phyloP scores from a whole-genome alignment of 2,888 invertebrate species.

The Drosophila buzzatii region DNA sequence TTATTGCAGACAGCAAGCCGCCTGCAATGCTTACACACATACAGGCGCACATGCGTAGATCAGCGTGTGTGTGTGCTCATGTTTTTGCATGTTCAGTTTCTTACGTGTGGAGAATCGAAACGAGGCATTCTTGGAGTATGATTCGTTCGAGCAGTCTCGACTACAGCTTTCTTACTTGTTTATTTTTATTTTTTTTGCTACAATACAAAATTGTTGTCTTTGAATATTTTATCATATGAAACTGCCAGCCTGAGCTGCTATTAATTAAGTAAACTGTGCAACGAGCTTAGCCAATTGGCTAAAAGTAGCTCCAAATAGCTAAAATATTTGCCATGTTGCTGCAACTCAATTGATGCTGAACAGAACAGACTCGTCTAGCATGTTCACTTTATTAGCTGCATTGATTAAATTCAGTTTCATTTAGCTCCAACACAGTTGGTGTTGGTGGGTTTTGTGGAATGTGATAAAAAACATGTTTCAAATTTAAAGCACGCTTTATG shows the following conservation, averaged over 20 bases:
- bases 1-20: too few relatives aligned
- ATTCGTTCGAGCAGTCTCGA: too few relatives aligned
- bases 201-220: too few relatives aligned
- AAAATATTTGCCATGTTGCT: background rate
- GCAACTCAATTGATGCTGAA: background rate
- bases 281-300: background rate
- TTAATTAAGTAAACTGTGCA: background rate
- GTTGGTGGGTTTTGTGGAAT: background rate
- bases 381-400: conserved; percentile 18
- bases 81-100: too few relatives aligned
- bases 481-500: conserved; percentile 59
- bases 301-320: background rate
- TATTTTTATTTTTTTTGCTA: too few relatives aligned
- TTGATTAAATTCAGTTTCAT: conserved; percentile 23
- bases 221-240: too few relatives aligned
- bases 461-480: conserved; percentile 39
- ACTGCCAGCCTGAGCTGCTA: background rate
- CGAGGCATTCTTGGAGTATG: too few relatives aligned
- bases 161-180: too few relatives aligned
- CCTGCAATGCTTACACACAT: too few relatives aligned
- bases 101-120: too few relatives aligned
- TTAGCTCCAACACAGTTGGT: background rate
- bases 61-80: too few relatives aligned
- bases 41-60: too few relatives aligned
- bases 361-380: background rate